Percentiles rank a stretch among this genome's conserved stretches.
phyloP scores from a whole-genome alignment of 2,113 vertebrate genomes.

The Megaleporinus macrocephalus region DNA sequence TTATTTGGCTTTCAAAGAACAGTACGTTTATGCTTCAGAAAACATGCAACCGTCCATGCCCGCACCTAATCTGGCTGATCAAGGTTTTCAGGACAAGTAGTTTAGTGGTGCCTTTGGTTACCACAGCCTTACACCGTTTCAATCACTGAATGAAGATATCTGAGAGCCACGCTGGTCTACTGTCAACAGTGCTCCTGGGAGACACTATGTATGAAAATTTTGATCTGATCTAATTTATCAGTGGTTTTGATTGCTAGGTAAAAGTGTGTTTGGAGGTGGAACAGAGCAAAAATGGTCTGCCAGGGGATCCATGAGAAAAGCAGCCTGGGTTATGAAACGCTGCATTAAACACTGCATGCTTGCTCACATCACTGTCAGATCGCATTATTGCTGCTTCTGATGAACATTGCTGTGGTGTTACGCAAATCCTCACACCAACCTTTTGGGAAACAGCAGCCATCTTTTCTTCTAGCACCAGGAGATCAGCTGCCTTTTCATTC shows the following conservation, averaged over 20 bases:
- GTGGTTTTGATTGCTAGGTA: not conserved
- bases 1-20: too few species aligned
- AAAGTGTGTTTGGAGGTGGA: not conserved
- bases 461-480: conserved; percentile 80
- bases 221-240: not conserved
- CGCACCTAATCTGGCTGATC: not conserved
- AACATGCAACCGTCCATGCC: not conserved
- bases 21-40: too few species aligned
- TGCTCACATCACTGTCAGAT: too few species aligned
- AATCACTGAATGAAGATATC: not conserved
- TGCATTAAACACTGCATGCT: too few species aligned
- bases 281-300: not conserved
- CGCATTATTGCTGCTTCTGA: not conserved
- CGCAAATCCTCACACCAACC: conserved; percentile 71
- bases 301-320: too few species aligned
- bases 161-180: too few species aligned
- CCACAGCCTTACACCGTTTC: not conserved
- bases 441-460: conserved; percentile 84
- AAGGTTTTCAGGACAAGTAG: not conserved
- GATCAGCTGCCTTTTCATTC: conserved; percentile 74
- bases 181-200: too few species aligned
- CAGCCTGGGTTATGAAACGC: too few species aligned
- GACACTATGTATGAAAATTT: too few species aligned
- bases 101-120: not conserved
- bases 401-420: not conserved